Base-by-base conservation (phyloP, 2,113 vertebrate genomes). In the Fulmarus glacialis region DNA sequence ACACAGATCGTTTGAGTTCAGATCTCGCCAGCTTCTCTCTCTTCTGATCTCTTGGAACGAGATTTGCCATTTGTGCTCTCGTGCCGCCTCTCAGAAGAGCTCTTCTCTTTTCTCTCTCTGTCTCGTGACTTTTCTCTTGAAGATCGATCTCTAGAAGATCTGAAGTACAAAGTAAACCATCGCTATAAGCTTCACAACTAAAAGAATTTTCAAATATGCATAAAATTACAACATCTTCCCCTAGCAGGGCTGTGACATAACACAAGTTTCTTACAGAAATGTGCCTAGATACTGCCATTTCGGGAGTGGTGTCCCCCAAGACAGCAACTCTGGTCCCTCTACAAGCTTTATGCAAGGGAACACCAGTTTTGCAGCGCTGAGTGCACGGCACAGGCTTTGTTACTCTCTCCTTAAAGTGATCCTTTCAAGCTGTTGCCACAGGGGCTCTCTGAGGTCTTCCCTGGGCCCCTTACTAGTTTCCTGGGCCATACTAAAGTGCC, bases 11-110 rank as follows among this genome's bases (percentile, higher is more conserved):
- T 75, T 52, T 36, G 55, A 89, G 93, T 80, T 99, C 98, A 99
- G 98, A 99, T 98, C 98, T 99, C 99, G 58, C 99, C 99, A 42
- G 98, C 98, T 96, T 99, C 99, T 98, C 99, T 98, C 97, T 99
- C 99, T 64, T 99, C 99, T 32, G 98, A 98, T 86, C 98, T 98
- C 96, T 98, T 98, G 43, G 98, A 98, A 85, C 98, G 98, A 8
- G 98, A 97, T 98, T 99, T 99, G 87, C 99, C 99, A 32, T 99
- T 99, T 97, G 99, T 97, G 55, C 98, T 98, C 94, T 99, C 99
- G 24, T 98, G 98, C 87, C 98, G 96, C 91, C 98, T 97, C 97
- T 99, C 98, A 26, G 98, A 95, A 52, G 98, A 95, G 92, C 98
- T 98, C 94, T 98, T 98, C 96, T 98, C 98, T 82, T 98, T 98